phyloP scores from a whole-genome alignment of 2,797 vertebrate genomes.

The Aselliscus stoliczkanus region DNA sequence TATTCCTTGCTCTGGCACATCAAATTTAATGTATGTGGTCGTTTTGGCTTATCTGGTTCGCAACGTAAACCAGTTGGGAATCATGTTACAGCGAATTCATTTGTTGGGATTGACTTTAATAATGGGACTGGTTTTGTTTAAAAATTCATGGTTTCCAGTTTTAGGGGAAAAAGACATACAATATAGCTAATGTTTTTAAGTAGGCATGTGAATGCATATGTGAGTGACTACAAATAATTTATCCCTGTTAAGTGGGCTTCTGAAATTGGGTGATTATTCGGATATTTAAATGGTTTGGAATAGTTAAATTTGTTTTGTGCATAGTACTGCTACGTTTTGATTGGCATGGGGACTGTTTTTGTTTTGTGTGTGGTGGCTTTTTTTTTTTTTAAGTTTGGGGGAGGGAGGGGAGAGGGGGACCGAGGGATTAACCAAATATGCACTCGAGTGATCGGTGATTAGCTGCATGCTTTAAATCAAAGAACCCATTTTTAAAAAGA shows the following conservation, averaged over 20 bases:
- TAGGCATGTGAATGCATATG: conserved; percentile 35
- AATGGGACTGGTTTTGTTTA: conserved; percentile 63
- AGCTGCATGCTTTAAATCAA: conserved; percentile 53
- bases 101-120: conserved; percentile 72
- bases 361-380: conserved; percentile 69
- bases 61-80: conserved; percentile 66
- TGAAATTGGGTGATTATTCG: conserved; percentile 75
- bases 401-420: conserved; percentile 45
- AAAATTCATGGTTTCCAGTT: conserved; percentile 74
- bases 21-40: conserved; percentile 82
- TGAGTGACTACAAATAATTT: conserved; percentile 44
- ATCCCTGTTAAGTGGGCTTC: conserved; percentile 57
- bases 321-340: conserved; percentile 78
- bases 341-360: conserved; percentile 76
- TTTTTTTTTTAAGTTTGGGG: conserved; percentile 69
- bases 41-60: conserved; percentile 74
- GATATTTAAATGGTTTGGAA: conserved; percentile 73
- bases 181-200: conserved; percentile 42
- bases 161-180: conserved; percentile 26
- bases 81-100: conserved; percentile 69
- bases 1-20: conserved; percentile 74
- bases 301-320: conserved; percentile 77
- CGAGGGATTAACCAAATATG: conserved; percentile 71
- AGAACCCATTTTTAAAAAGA: neutral
- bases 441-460: conserved; percentile 62